Conservation (phyloP, 2,888 invertebrate genomes). For the Chaetoderma sp. region DNA sequence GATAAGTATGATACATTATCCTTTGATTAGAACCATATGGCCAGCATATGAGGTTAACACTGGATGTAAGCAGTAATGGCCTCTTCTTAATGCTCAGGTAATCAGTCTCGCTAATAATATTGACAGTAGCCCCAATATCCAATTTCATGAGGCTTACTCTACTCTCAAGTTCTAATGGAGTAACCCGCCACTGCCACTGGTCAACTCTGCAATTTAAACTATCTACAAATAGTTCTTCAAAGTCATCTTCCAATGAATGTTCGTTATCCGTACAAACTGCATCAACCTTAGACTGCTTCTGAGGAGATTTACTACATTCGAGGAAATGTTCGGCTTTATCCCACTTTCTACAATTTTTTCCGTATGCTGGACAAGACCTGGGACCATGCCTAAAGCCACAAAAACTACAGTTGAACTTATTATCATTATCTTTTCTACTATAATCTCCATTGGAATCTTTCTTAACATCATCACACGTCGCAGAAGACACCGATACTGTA, state of each 20-base stretch:
- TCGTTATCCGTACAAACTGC: constrained; percentile 1
- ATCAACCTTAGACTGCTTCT: background rate
- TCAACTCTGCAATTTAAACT: background rate
- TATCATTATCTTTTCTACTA: background rate
- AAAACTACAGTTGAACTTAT: background rate
- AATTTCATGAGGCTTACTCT: constrained; percentile 11
- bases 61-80: constrained; percentile 9
- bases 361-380: constrained; percentile 14
- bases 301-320: too few relatives aligned
- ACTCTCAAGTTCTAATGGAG: background rate
- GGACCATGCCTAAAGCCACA: background rate
- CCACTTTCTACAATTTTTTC: constrained; percentile 7
- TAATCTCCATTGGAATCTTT: background rate
- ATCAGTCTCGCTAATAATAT: constrained; percentile 3
- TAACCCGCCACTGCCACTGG: constrained; percentile 1
- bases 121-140: constrained; percentile 19
- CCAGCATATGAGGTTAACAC: constrained; percentile 17
- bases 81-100: constrained; percentile 1
- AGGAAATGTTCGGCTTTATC: background rate
- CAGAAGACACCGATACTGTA: background rate
- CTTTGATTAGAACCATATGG: constrained; percentile 10
- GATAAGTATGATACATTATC: constrained; percentile 4
- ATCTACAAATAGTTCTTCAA: constrained; percentile 16
- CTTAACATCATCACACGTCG: background rate
- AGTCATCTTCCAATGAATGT: background rate